Conservation (phyloP, 1,140 invertebrate genomes). For the Ips nitidus region DNA sequence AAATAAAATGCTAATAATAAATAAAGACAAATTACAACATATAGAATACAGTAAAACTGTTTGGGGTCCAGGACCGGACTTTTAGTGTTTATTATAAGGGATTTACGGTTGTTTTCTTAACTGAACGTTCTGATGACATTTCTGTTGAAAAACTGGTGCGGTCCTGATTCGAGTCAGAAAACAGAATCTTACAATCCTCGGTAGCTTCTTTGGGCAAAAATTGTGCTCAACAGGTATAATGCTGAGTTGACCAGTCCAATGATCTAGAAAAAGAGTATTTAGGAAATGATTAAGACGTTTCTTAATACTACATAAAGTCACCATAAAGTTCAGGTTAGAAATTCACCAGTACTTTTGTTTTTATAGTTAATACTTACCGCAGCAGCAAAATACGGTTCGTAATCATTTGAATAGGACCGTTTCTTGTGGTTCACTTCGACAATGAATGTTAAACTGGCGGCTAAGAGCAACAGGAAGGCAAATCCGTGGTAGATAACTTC, state of each 20-base stretch:
- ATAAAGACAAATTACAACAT: no score
- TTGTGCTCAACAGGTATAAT: conserved; percentile 73
- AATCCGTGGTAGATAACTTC: conserved; percentile 77
- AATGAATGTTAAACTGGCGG: conserved; percentile 65
- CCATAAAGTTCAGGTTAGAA: neutral
- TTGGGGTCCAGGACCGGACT: no score
- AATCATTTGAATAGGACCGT: conserved; percentile 52
- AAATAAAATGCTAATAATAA: no score
- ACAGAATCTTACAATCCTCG: conserved; percentile 58
- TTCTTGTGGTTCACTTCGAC: conserved; percentile 59
- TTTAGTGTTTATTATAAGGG: no score
- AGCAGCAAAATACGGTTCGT: conserved; percentile 66
- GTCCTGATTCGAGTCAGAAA: no score
- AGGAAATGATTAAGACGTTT: neutral
- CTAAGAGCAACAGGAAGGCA: conserved; percentile 68
- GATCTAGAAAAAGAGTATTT: conserved; percentile 56
- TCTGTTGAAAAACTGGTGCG: no score
- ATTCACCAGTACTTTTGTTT: conserved; percentile 3
- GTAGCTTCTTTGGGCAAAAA: conserved; percentile 71
- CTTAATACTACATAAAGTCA: neutral
- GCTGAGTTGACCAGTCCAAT: conserved; percentile 70
- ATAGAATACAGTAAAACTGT: no score
- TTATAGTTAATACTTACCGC: conserved; percentile 58
- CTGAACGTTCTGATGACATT: no score
- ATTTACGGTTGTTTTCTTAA: no score